A percentile compares a stretch with the other conserved stretches of the same genome.
Conservation (phyloP, 1,140 invertebrate species). For the Macrotrachela quadricornifera region DNA sequence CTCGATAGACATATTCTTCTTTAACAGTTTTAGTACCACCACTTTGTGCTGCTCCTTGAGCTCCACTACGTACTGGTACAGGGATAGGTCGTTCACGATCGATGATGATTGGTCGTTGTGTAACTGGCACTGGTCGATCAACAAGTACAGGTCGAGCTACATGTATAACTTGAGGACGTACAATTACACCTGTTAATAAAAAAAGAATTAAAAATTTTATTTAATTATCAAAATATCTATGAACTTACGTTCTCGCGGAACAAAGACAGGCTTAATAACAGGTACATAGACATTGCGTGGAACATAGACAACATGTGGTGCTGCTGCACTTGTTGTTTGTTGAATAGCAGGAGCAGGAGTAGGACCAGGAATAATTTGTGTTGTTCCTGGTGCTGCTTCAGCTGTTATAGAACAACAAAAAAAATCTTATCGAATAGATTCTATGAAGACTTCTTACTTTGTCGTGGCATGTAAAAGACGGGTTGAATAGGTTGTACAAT, state of each 20-base stretch:
- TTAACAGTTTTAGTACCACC: no score
- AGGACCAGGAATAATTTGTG: no score
- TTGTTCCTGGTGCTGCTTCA: no score
- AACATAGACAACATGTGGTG: conserved; percentile 6
- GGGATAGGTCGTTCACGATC: conserved; percentile 5
- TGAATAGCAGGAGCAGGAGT: no score
- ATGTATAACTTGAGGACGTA: conserved; percentile 8
- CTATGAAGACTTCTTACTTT: no score
- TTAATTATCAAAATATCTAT: no score
- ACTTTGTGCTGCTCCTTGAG: no score
- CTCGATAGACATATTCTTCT: background rate
- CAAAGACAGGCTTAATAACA: conserved; percentile 8
- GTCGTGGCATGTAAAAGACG: background rate
- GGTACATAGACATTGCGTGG: conserved; percentile 9
- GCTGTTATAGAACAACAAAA: no score
- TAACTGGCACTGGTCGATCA: conserved; percentile 6
- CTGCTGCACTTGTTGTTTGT: background rate
- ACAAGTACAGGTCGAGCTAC: conserved; percentile 7
- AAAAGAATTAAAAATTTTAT: no score
- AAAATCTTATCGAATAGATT: no score
- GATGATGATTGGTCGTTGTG: conserved; percentile 8
- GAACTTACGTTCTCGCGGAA: conserved; percentile 6
- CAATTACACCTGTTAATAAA: background rate
- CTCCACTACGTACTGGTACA: background rate
- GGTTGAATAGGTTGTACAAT: background rate